Evolutionary conservation across 2,113 vertebrate genomes (phyloP), one percentile per base, ranked within the genome.

Genomic region (Rafetus swinhoei): DNA sequence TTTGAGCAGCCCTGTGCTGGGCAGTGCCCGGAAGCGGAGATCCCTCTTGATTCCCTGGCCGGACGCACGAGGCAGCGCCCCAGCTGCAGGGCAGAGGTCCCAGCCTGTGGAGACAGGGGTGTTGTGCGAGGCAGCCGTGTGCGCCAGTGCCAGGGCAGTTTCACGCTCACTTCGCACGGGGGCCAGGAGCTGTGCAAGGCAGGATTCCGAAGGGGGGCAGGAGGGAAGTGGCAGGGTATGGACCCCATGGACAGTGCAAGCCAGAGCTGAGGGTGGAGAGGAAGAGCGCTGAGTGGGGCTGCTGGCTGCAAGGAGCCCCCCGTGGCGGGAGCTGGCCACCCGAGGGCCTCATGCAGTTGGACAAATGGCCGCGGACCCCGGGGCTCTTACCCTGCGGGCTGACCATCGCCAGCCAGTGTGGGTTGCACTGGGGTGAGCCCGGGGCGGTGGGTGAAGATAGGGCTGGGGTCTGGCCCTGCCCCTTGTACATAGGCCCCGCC

Each of bases 1-100:
- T n/a, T n/a, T n/a, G n/a, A n/a, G n/a, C n/a, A 35, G 77, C 77
- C 0, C 11, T 13, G 54, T 32, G 0, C 4, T 24, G n/a, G 39
- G 88, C 15, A 0, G 54, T 89, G 83, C 92, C 79, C 0, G 4
- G 81, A 77, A 60, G 81, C 81, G 9, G 7, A 39, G 1, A 9
- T 1, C 53, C 39, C 53, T 59, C 1, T 7, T 65, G 72, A 10
- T 90, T 85, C 62, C 83, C 1, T 12, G 14, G 62, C 52, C 5
- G 39, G 39, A 45, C 5, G 39, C 39, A 45, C 39, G 39, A 45
- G 39, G 39, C 39, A 45, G 39, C 39, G 39, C 16, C n/a, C n/a
- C n/a, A n/a, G n/a, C n/a, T n/a, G n/a, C n/a, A n/a, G n/a, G n/a
- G n/a, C n/a, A n/a, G n/a, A n/a, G n/a, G n/a, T n/a, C 77, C 50